Percentiles rank a stretch among this genome's conserved stretches.
Conservation (phyloP, 2,888 invertebrate genomes). For the Abrostola triplasia region DNA sequence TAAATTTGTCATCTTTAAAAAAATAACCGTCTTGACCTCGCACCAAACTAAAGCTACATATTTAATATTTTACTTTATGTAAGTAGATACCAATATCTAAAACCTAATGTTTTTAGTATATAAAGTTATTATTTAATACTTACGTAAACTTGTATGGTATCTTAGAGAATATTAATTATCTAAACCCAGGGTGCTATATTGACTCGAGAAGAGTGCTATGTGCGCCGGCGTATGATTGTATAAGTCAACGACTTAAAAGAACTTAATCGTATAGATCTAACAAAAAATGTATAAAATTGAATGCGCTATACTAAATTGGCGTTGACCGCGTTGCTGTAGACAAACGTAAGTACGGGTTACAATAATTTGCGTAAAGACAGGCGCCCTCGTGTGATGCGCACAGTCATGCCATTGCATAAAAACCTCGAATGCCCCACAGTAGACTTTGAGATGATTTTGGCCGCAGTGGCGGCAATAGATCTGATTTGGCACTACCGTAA, state of each 20-base stretch:
- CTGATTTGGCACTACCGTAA: background rate
- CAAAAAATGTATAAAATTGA: background rate
- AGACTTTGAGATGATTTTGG: background rate
- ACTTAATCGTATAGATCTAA: background rate
- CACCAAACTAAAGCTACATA: slow-evolving; percentile 52
- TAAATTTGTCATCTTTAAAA: background rate
- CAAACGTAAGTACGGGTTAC: background rate
- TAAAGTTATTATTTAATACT: slow-evolving; percentile 57
- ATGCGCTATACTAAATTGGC: background rate
- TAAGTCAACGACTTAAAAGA: background rate
- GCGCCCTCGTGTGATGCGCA: background rate
- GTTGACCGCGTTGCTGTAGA: background rate
- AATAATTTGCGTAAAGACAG: background rate
- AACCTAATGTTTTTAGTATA: slow-evolving; percentile 58
- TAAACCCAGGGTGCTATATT: slow-evolving; percentile 81
- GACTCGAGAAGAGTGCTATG: slow-evolving; percentile 40
- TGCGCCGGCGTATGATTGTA: slow-evolving; percentile 16
- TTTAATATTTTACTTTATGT: slow-evolving; percentile 62
- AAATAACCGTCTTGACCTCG: slow-evolving; percentile 19
- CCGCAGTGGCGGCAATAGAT: background rate
- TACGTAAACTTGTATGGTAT: slow-evolving; percentile 57
- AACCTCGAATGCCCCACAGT: background rate
- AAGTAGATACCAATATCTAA: slow-evolving; percentile 64
- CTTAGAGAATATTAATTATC: slow-evolving; percentile 55
- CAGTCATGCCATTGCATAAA: background rate